Evolutionary conservation across 2,888 invertebrate genomes (phyloP), one percentile per base, ranked within the genome.

Genomic region (Ochlodes sylvanus): DNA sequence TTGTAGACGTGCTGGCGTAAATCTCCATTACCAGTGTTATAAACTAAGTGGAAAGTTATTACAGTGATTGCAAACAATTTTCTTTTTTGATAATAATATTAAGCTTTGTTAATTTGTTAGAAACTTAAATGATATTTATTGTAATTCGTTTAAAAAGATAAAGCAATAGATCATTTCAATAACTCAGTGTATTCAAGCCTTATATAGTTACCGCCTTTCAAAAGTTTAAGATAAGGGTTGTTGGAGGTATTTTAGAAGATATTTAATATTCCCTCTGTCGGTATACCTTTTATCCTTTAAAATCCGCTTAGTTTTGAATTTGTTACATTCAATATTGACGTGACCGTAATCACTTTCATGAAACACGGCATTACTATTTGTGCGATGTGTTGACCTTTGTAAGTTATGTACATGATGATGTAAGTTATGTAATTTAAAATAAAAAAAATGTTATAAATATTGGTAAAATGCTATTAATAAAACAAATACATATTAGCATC

Each of bases 221-320:
- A 64, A 64, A 64, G 47, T 64, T 64, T 56, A 5, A 57, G 57
- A 64, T 57, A 34, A 64, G 47, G 64, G 57, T 64, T 47, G 56
- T 21, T 52, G 21, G 6, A 52, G 52, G 57, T 57, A 50, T 21
- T 47, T 64, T 56, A 27, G 42, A 56, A 56, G 63, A 64, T 56
- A 64, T 64, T 64, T 64, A 64, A 64, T 64, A 64, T 64, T 64
- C 56, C 9, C 52, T 27, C 21, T 14, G 27, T 52, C 12, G 2
- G 52, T 52, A 15, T 50, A 50, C 14, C 21, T 52, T 52, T 52
- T 52, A 52, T 52, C 50, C 21, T 14, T 27, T 14, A 52, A 52
- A 21, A 52, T 52, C 52, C 52, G 52, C 27, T 6, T 21, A 52
- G 52, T 52, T 52, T 52, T 52, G 21, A 52, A 27, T 27, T 52